Evolutionary conservation across 2,888 invertebrate genomes (phyloP).

Genomic region (Monopis laevigella): DNA sequence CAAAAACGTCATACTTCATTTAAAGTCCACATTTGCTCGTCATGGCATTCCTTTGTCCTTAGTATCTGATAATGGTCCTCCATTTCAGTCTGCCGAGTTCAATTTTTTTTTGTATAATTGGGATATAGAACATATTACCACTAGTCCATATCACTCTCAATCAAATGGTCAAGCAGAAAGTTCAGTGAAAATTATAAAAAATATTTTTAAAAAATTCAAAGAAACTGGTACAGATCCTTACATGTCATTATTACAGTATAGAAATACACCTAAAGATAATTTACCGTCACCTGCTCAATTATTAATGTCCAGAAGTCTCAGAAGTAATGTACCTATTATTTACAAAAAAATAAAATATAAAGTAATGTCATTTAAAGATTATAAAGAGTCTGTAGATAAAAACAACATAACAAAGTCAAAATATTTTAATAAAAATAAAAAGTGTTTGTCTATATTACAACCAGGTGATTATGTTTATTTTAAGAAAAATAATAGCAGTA

Average conservation of each 20-base stretch:
- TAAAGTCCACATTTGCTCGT: conserved; percentile 17
- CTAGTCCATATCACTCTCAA: conserved; percentile 15
- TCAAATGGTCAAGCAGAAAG: conserved; percentile 16
- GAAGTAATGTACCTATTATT: conserved; percentile 15
- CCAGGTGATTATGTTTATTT: conserved; percentile 3
- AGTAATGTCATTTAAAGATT: conserved; percentile 12
- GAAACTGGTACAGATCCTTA: conserved; percentile 15
- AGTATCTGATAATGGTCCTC: conserved; percentile 21
- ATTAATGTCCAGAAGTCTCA: conserved; percentile 16
- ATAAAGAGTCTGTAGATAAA: conserved; percentile 3
- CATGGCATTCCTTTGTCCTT: conserved; percentile 21
- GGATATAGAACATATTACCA: conserved; percentile 15
- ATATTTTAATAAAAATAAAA: conserved; percentile 3
- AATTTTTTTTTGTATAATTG: conserved; percentile 18
- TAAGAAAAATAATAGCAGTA: too few species aligned
- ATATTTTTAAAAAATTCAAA: conserved; percentile 17
- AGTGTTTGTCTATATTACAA: background rate
- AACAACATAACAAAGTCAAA: background rate
- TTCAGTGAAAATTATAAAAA: conserved; percentile 16
- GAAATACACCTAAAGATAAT: conserved; percentile 14
- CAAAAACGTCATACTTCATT: conserved; percentile 15
- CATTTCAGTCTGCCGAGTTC: conserved; percentile 20
- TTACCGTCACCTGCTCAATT: conserved; percentile 15
- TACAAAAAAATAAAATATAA: conserved; percentile 15
- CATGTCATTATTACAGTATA: conserved; percentile 15